Percentiles rank a stretch among this genome's conserved stretches.
Conservation (phyloP, 2,113 vertebrate species). For the Vulpes vulpes region DNA sequence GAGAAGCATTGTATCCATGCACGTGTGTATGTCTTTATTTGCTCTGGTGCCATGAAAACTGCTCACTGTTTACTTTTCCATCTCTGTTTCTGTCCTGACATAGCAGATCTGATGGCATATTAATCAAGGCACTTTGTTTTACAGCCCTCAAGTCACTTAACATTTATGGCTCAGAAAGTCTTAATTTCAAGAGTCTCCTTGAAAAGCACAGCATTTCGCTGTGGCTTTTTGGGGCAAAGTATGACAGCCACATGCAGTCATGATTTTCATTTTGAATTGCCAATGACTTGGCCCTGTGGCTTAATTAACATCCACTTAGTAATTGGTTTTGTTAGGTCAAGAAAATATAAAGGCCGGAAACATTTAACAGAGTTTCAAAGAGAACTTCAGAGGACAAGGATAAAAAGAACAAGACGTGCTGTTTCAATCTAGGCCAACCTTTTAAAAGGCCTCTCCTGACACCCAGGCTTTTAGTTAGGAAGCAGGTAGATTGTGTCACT, state of each 20-base stretch:
- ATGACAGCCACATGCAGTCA: neutral
- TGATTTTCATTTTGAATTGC: constrained; percentile 41
- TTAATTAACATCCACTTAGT: constrained; percentile 62
- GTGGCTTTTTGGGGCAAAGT: neutral
- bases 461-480: neutral
- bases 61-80: neutral
- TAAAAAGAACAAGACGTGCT: constrained; percentile 43
- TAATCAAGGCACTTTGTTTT: neutral
- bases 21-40: constrained; percentile 78
- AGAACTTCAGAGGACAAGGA: constrained; percentile 45
- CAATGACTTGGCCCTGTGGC: neutral
- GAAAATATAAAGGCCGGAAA: constrained; percentile 76
- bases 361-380: constrained; percentile 55
- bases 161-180: neutral
- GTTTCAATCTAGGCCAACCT: neutral
- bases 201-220: rapidly evolving
- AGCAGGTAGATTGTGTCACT: neutral
- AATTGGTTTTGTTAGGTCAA: constrained; percentile 72
- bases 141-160: neutral
- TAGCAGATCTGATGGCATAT: neutral
- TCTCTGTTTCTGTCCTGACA: neutral
- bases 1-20: constrained; percentile 61
- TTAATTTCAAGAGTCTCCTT: constrained; percentile 61
- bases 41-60: neutral
- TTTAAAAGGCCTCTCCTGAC: neutral